Evolutionary conservation across 1,140 invertebrate species (phyloP), one percentile per base, ranked within the genome.

Genomic region (Dufourea novaeangliae): DNA sequence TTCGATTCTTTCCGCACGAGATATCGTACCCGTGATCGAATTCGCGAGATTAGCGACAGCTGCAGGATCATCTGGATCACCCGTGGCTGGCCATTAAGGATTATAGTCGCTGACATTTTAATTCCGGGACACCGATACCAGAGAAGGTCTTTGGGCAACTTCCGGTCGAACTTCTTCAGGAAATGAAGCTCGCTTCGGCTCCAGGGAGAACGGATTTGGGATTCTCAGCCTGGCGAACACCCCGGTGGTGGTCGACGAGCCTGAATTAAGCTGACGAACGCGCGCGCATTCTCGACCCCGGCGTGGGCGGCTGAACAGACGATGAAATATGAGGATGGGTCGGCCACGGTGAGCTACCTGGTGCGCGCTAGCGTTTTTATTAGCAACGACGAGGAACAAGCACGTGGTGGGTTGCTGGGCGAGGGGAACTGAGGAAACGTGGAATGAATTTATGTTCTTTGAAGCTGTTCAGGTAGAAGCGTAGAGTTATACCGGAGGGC

Each of bases 381-480:
- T 41, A 62, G 59, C 59, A 14, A 20, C 32, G 34, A 34, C 32
- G 34, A 12, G 32, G 59, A 34, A 62, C 25, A 62, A 62, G 34
- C 34, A n/a, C 34, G 34, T 25, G 34, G 10, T 11, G 11, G 59
- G n/a, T 37, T 11, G n/a, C n/a, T n/a, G n/a, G n/a, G n/a, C 27
- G 29, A 46, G 1, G 6, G 25, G 7, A 8, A 12, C 12, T 8
- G 1, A n/a, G 57, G 7, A 39, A 29, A 50, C 46, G 34, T 39
- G 66, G 29, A 66, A 66, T 73, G 37, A 39, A 50, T 63, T 52
- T 39, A 20, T n/a, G 37, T 32, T 27, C 22, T 50, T 50, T 50
- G 11, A 2, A 20, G 27, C 5, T 54, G 4, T 20, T 20, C 50
- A 8, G 22, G 12, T 20, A 25, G 37, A 57, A 41, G 54, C n/a